Evolutionary conservation across 2,797 vertebrate genomes (phyloP), one percentile per base, ranked within the genome.

Genomic region (Sebastes nivosus): DNA sequence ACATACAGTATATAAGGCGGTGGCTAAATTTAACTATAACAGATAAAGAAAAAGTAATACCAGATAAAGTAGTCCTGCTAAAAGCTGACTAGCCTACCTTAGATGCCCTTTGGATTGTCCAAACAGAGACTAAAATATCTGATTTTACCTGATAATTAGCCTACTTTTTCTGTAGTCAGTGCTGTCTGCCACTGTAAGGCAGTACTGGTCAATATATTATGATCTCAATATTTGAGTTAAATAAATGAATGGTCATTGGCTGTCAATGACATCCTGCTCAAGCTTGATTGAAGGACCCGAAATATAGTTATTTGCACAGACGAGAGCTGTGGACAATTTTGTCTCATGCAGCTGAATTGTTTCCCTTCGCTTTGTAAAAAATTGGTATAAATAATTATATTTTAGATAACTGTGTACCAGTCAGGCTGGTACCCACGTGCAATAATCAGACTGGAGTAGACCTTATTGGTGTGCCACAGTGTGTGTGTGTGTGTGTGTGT

Each of bases 401-500:
- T 72, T 5, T 30, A 64, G 11, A 63, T 67, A 38, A n/a, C n/a
- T 38, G 5, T 58, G 22, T 72, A 7, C 32, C 30, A 22, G 46
- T 59, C 8, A 24, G 18, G 29, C 25, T 6, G 0, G 5, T 27
- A n/a, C 24, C 8, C 7, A 20, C 69, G 30, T 78, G 32, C 30
- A 29, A 13, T 12, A 13, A 72, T 68, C 29, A 63, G 16, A 63
- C 52, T 27, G 13, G 24, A 46, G 75, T 38, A 3, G 24, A 18
- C 36, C 11, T 58, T 52, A 29, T n/a, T 20, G n/a, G 46, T 76
- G 27, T 66, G 60, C 46, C 24, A 8, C 25, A 24, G 59, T 34
- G 46, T 76, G 54, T 75, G 70, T 59, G 27, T 42, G 42, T 54
- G 52, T 66, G 64, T 64, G 67, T 60, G 64, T 60, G 63, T 75